phyloP scores from a whole-genome alignment of 2,797 vertebrate species.

The Sebastes hubbsi region DNA sequence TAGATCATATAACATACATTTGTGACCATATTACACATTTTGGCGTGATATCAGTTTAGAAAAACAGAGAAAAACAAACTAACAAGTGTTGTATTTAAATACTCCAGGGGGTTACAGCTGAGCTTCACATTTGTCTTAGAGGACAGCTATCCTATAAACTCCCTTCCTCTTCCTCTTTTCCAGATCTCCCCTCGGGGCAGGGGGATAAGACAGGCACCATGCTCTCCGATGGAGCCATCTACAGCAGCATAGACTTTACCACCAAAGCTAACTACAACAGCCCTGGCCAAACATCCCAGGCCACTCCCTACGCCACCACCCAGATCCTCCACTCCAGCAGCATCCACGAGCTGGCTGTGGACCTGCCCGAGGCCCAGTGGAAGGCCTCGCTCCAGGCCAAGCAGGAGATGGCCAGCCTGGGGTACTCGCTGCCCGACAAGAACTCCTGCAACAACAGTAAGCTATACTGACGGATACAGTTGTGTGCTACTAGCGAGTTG shows the following conservation, averaged over 20 bases:
- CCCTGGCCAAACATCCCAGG: conserved; percentile 93
- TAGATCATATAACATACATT: too few relatives aligned
- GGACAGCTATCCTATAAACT: not conserved
- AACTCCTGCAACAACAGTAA: conserved; percentile 98
- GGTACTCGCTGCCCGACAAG: conserved; percentile 96
- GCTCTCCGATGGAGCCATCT: conserved; percentile 98
- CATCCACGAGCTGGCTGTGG: conserved; percentile 97
- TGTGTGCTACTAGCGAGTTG: not conserved
- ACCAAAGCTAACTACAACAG: conserved; percentile 96
- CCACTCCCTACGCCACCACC: conserved; percentile 96
- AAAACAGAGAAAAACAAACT: not conserved
- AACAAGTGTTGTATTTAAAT: conserved; percentile 1
- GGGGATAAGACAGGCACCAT: conserved; percentile 96
- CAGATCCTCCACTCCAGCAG: conserved; percentile 98
- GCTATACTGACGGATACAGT: conserved; percentile 40
- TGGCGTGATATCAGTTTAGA: too few relatives aligned
- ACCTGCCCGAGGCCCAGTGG: conserved; percentile 96
- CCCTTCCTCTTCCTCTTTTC: conserved; percentile 39
- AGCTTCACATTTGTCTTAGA: not conserved
- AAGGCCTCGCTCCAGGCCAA: conserved; percentile 96
- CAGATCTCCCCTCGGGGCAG: conserved; percentile 91
- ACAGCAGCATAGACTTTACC: conserved; percentile 99
- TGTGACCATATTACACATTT: too few relatives aligned
- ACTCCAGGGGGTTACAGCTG: not conserved
- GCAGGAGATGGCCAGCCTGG: conserved; percentile 94